Percentiles rank a stretch among this genome's conserved stretches.
phyloP scores from a whole-genome alignment of 1,140 invertebrate genomes.

The Probaryconus sp. region DNA sequence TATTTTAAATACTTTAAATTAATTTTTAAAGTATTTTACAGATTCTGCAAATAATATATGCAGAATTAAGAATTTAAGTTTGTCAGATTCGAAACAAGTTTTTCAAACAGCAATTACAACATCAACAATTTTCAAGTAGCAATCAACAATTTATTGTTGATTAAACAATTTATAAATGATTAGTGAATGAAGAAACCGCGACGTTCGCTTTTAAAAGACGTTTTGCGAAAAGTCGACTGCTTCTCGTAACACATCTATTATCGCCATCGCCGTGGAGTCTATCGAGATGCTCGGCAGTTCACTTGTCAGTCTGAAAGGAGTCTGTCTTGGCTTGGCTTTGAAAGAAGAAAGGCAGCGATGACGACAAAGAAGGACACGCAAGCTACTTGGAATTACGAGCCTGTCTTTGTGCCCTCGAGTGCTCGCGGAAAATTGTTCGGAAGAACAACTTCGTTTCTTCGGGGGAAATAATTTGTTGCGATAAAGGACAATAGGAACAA shows the following conservation, averaged over 20 bases:
- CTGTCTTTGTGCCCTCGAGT: slow-evolving; percentile 41
- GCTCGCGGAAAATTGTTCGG: slow-evolving; percentile 32
- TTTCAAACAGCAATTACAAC: no score
- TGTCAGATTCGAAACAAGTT: no score
- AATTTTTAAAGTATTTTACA: no score
- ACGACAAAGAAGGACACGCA: slow-evolving; percentile 49
- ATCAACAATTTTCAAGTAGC: no score
- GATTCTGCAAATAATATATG: no score
- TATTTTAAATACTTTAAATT: no score
- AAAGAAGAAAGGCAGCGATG: slow-evolving; percentile 34
- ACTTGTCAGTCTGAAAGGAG: slow-evolving; percentile 44
- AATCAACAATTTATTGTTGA: no score
- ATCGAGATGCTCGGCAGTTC: slow-evolving; percentile 31
- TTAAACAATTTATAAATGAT: no score
- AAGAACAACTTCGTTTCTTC: slow-evolving; percentile 6
- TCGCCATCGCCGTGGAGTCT: slow-evolving; percentile 25
- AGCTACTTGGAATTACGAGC: slow-evolving; percentile 46
- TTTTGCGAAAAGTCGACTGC: slow-evolving; percentile 14
- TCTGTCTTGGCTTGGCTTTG: slow-evolving; percentile 25
- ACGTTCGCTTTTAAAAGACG: slow-evolving; percentile 7
- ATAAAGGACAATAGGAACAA: no score
- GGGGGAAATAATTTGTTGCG: no score
- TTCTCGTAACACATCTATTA: slow-evolving; percentile 37
- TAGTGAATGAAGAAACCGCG: no score
- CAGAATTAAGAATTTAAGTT: no score